A percentile compares a stretch with the other conserved stretches of the same genome.
Evolutionary conservation across 2,797 vertebrate species (phyloP).

Genomic region (Apogon hyalosoma): DNA sequence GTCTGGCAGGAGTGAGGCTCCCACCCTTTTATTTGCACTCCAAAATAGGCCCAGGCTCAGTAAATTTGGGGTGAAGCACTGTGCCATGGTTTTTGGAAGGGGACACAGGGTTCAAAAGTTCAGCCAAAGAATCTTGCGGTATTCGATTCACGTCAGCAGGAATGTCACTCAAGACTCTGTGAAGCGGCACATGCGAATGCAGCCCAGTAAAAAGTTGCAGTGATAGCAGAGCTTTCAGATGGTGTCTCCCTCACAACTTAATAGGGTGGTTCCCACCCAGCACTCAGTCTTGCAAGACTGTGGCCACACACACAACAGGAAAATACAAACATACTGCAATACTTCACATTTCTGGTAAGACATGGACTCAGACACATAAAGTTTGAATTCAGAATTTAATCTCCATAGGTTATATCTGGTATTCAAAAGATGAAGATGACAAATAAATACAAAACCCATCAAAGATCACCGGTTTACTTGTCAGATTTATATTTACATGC

Average conservation of each 20-base stretch:
- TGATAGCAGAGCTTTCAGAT: slow-evolving; percentile 72
- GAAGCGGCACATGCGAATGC: slow-evolving; percentile 41
- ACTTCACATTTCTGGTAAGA: slow-evolving; percentile 28
- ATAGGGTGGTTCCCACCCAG: slow-evolving; percentile 70
- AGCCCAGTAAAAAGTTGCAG: slow-evolving; percentile 60
- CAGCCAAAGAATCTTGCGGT: slow-evolving; percentile 81
- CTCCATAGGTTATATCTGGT: slow-evolving; percentile 24
- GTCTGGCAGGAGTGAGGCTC: slow-evolving; percentile 43
- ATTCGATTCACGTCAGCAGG: slow-evolving; percentile 77
- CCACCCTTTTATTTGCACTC: slow-evolving; percentile 71
- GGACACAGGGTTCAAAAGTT: slow-evolving; percentile 80
- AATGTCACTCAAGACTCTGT: slow-evolving; percentile 66
- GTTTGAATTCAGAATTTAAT: slow-evolving; percentile 41
- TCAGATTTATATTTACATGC: slow-evolving; percentile 29
- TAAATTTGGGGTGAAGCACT: slow-evolving; percentile 51
- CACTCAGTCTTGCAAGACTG: slow-evolving; percentile 36
- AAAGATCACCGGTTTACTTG: slow-evolving; percentile 9
- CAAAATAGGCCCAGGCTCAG: slow-evolving; percentile 60
- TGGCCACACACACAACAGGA: slow-evolving; percentile 26
- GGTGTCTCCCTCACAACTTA: slow-evolving; percentile 68
- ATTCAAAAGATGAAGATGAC: slow-evolving; percentile 36
- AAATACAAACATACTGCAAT: slow-evolving; percentile 10
- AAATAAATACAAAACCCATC: slow-evolving; percentile 28
- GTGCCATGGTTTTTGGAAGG: slow-evolving; percentile 67
- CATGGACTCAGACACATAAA: slow-evolving; percentile 36